These are phyloP conservation scores for Danio tinwini DNA, from an alignment of 2,797 vertebrate genomes.

Conservation along the genomic window DNA sequence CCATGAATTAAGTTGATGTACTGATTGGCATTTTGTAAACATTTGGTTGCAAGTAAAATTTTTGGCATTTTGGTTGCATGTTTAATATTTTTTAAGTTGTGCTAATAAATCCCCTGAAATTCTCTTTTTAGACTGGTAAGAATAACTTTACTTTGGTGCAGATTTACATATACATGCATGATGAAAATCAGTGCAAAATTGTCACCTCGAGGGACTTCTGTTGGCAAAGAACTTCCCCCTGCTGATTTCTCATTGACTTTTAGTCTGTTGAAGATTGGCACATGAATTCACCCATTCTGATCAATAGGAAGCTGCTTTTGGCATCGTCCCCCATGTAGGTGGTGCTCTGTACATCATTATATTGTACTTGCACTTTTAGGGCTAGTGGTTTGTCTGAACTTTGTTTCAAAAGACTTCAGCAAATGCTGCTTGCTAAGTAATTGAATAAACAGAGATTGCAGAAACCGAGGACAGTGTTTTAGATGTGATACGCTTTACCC, in stretches of 20 bases:
- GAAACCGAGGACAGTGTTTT: neutral
- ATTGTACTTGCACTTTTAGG: neutral
- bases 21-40: too few relatives aligned
- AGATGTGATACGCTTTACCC: neutral
- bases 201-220: neutral
- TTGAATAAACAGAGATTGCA: slow-evolving; percentile 1
- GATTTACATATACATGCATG: neutral
- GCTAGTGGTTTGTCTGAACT: neutral
- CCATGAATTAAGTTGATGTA: too few relatives aligned
- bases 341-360: neutral
- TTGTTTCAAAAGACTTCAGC: neutral
- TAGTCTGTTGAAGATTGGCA: neutral
- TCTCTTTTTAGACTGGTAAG: neutral
- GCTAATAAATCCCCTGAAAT: too few relatives aligned
- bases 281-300: neutral
- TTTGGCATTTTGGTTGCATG: too few relatives aligned
- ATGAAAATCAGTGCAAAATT: neutral
- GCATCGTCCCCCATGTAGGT: neutral
- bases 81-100: too few relatives aligned
- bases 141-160: neutral
- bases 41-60: too few relatives aligned
- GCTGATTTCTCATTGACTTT: neutral
- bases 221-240: neutral
- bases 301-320: slow-evolving; percentile 2
- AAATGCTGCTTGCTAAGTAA: neutral